phyloP scores from a whole-genome alignment of 2,888 invertebrate genomes.

The Drosophila eohydei region DNA sequence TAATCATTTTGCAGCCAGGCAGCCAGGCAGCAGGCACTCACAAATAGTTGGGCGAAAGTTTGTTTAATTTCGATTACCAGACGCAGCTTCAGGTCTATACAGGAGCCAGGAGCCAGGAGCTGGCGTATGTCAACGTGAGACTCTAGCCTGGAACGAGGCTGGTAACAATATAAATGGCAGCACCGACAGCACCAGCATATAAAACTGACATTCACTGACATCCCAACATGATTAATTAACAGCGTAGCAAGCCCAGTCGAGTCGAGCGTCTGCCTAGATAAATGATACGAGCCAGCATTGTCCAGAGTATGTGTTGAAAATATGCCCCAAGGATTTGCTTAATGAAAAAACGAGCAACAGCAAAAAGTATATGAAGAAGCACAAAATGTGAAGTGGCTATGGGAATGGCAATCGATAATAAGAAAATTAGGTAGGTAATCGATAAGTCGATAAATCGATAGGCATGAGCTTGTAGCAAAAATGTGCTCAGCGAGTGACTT shows the following conservation, averaged over 20 bases:
- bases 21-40: constrained; percentile 12
- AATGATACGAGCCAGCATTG: constrained; percentile 42
- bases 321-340: constrained; percentile 53
- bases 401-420: neutral
- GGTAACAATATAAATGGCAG: constrained; percentile 69
- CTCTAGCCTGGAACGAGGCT: constrained; percentile 5
- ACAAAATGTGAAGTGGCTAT: neutral
- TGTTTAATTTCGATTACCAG: constrained; percentile 75
- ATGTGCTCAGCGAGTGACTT: neutral
- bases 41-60: constrained; percentile 71
- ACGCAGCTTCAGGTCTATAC: constrained; percentile 5
- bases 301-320: constrained; percentile 26
- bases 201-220: constrained; percentile 79
- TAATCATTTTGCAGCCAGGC: constrained; percentile 44
- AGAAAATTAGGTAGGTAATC: neutral
- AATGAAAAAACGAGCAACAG: constrained; percentile 35
- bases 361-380: neutral
- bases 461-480: neutral
- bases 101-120: neutral
- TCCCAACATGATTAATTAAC: constrained; percentile 73
- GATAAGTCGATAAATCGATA: neutral
- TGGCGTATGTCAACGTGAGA: constrained; percentile 49
- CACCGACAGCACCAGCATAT: constrained; percentile 78
- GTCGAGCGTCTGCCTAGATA: constrained; percentile 48
- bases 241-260: constrained; percentile 7